These are phyloP conservation scores for Porites rus DNA, from an alignment of 92 coral and sea anemone genomes.

Conservation along the genomic window DNA sequence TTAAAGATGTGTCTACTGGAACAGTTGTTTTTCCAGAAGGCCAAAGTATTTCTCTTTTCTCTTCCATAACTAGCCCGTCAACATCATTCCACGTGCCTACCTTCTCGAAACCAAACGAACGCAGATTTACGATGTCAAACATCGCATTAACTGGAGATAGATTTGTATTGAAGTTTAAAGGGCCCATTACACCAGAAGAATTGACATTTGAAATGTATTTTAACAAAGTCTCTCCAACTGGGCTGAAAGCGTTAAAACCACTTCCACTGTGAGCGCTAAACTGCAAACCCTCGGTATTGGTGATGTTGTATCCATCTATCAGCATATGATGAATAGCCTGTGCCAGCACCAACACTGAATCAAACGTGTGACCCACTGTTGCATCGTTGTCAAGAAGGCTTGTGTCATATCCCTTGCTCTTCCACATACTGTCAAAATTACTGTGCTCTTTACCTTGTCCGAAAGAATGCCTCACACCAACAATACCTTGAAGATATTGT, in stretches of 20 bases:
- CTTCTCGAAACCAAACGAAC: constrained; percentile 79
- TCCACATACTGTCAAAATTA: constrained; percentile 69
- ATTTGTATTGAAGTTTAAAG: constrained; percentile 50
- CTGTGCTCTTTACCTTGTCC: constrained; percentile 60
- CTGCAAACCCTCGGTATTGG: constrained; percentile 36
- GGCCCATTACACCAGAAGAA: constrained; percentile 72
- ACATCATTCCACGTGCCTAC: constrained; percentile 80
- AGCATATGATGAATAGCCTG: constrained; percentile 75
- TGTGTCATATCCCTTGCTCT: constrained; percentile 46
- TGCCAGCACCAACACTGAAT: constrained; percentile 81
- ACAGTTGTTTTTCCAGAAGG: constrained; percentile 67
- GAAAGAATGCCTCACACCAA: constrained; percentile 83
- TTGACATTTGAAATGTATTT: constrained; percentile 68
- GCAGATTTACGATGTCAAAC: constrained; percentile 87
- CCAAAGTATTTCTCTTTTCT: constrained; percentile 87
- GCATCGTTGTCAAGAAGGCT: constrained; percentile 65
- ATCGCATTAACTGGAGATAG: constrained; percentile 64
- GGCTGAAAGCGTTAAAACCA: constrained; percentile 43
- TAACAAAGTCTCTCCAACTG: constrained; percentile 64
- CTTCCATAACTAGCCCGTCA: constrained; percentile 69
- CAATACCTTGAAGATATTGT: constrained; percentile 74
- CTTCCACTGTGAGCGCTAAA: constrained; percentile 50
- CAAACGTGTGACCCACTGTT: constrained; percentile 81
- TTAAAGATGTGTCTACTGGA: constrained; percentile 66
- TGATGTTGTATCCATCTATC: constrained; percentile 62